phyloP scores from a whole-genome alignment of 2,888 invertebrate species.

The Acronicta alni region DNA sequence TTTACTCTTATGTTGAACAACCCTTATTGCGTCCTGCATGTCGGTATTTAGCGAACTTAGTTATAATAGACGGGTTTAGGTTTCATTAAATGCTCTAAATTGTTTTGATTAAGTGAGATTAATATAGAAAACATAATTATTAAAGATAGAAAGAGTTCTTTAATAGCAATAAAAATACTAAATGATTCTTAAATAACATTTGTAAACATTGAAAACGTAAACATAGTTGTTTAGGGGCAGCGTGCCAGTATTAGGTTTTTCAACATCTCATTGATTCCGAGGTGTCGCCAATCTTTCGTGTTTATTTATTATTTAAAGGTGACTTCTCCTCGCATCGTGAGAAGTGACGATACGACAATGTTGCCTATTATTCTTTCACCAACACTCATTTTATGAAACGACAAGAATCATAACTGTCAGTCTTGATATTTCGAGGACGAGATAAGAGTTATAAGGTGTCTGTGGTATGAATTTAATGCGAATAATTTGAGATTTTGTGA shows the following conservation, averaged over 20 bases:
- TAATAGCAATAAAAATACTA: too few species aligned
- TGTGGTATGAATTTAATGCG: background rate
- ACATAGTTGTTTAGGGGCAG: slow-evolving; percentile 13
- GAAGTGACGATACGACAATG: slow-evolving; percentile 28
- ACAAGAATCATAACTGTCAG: slow-evolving; percentile 20
- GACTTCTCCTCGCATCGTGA: slow-evolving; percentile 11
- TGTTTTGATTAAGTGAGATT: slow-evolving; percentile 37
- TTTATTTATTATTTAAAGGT: slow-evolving; percentile 37
- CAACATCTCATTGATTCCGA: slow-evolving; percentile 22
- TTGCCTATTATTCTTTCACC: slow-evolving; percentile 22
- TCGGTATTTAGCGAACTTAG: slow-evolving; percentile 20
- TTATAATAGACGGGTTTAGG: slow-evolving; percentile 21
- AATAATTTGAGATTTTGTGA: too few species aligned
- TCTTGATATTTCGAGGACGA: background rate
- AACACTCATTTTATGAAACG: slow-evolving; percentile 24
- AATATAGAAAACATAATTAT: slow-evolving; percentile 12
- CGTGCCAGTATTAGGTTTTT: slow-evolving; percentile 11
- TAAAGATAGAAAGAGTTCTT: slow-evolving; percentile 7
- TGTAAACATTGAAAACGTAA: slow-evolving; percentile 7
- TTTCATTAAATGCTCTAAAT: slow-evolving; percentile 36
- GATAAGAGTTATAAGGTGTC: background rate
- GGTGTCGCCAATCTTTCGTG: slow-evolving; percentile 28
- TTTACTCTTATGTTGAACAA: slow-evolving; percentile 29
- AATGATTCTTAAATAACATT: too few species aligned
- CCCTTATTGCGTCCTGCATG: slow-evolving; percentile 19